Conservation (phyloP, 2,797 vertebrate species). For the Eulemur coronatus region DNA sequence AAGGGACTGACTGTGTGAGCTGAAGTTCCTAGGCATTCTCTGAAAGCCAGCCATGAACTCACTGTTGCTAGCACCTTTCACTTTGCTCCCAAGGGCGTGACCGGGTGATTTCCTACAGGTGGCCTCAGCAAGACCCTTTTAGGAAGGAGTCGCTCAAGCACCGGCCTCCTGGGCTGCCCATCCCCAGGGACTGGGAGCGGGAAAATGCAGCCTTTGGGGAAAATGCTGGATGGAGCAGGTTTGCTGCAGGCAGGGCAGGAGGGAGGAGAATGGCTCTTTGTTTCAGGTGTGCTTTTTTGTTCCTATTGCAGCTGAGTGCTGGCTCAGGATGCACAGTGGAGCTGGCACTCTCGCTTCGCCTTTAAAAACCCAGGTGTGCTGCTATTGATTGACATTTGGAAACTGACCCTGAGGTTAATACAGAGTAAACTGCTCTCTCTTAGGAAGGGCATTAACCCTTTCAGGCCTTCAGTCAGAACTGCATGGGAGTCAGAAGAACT, state of each 20-base stretch:
- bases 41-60: neutral
- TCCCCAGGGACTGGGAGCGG: too few relatives aligned
- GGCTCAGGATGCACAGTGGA: neutral
- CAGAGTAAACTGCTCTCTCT: neutral
- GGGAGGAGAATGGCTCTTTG: neutral
- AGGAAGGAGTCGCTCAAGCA: neutral
- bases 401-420: neutral
- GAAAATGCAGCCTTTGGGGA: neutral
- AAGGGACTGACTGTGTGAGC: too few relatives aligned
- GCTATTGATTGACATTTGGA: conserved; percentile 36
- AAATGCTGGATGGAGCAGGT: neutral
- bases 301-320: neutral
- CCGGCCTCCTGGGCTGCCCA: neutral
- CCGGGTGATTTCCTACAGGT: neutral
- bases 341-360: neutral
- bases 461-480: neutral
- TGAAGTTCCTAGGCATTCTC: neutral
- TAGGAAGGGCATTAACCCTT: neutral
- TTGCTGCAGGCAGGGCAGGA: neutral
- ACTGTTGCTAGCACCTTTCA: neutral
- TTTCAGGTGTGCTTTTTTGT: neutral
- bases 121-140: neutral
- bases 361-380: conserved; percentile 26
- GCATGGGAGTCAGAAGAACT: neutral
- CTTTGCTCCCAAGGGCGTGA: neutral